Evolutionary conservation across 1,140 invertebrate genomes (phyloP).

Genomic region (Marisa cornuarietis): DNA sequence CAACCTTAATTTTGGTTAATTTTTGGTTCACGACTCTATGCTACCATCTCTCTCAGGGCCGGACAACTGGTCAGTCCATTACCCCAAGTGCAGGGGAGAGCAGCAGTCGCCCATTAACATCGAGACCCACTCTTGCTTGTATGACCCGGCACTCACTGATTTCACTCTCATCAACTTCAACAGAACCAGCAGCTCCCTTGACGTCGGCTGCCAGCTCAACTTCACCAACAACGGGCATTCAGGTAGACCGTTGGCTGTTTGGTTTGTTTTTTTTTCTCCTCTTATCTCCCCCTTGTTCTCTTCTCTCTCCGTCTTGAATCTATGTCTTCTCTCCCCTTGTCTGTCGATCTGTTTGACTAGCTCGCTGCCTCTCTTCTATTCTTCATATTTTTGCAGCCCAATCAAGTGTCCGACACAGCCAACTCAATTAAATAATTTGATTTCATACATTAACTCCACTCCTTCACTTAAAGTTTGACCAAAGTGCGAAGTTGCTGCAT

Average conservation of each 20-base stretch:
- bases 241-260: conserved; percentile 6
- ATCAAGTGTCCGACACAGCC: too few relatives aligned
- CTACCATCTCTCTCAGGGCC: conserved; percentile 24
- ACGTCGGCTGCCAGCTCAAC: conserved; percentile 24
- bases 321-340: background rate
- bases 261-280: background rate
- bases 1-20: too few relatives aligned
- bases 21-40: background rate
- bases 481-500: too few relatives aligned
- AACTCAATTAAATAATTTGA: too few relatives aligned
- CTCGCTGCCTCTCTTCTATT: too few relatives aligned
- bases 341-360: too few relatives aligned
- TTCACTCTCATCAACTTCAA: conserved; percentile 44
- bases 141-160: conserved; percentile 18
- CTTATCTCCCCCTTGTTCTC: background rate
- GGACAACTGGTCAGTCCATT: conserved; percentile 26
- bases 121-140: background rate
- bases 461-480: too few relatives aligned
- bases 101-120: conserved; percentile 43
- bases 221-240: conserved; percentile 37
- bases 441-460: too few relatives aligned
- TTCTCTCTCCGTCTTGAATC: background rate
- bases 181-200: conserved; percentile 24
- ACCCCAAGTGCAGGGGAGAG: conserved; percentile 32
- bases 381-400: too few relatives aligned